Conservation (phyloP, 2,888 invertebrate species). For the Andrena fulva region DNA sequence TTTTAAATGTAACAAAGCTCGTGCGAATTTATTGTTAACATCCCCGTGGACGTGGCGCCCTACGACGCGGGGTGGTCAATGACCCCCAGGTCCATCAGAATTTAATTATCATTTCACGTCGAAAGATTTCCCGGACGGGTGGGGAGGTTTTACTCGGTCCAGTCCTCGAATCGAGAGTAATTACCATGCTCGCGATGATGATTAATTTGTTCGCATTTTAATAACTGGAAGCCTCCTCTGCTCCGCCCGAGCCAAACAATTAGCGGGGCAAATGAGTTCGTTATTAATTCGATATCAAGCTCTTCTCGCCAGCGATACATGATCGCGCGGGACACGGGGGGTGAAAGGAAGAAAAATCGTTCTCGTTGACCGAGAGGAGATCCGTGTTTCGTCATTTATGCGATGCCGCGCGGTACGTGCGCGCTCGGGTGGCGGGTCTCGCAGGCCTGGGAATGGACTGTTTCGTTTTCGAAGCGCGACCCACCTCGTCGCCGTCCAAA, state of each 20-base stretch:
- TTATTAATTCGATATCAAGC: slow-evolving; percentile 31
- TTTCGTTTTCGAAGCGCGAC: slow-evolving; percentile 49
- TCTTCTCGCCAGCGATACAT: background rate
- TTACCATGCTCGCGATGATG: slow-evolving; percentile 35
- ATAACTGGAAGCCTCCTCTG: background rate
- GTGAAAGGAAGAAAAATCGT: slow-evolving; percentile 5
- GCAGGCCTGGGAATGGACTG: slow-evolving; percentile 37
- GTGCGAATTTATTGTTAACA: slow-evolving; percentile 6
- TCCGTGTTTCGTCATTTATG: slow-evolving; percentile 56
- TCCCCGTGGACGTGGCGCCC: background rate
- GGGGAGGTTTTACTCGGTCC: background rate
- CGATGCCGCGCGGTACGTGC: slow-evolving; percentile 16
- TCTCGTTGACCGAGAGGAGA: slow-evolving; percentile 40
- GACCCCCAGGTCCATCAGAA: slow-evolving; percentile 18
- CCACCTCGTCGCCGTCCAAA: slow-evolving; percentile 33
- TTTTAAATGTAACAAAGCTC: background rate
- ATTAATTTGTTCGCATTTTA: slow-evolving; percentile 42
- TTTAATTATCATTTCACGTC: slow-evolving; percentile 40
- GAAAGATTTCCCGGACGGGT: background rate
- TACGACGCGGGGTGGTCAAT: background rate
- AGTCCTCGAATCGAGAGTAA: slow-evolving; percentile 14
- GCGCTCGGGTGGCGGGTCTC: slow-evolving; percentile 3
- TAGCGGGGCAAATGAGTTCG: slow-evolving; percentile 27
- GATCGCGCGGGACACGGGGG: background rate
- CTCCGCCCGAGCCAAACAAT: slow-evolving; percentile 27